A percentile compares a stretch with the other conserved stretches of the same genome.
phyloP scores from a whole-genome alignment of 2,797 vertebrate species.

The Lycodopsis pacificus region DNA sequence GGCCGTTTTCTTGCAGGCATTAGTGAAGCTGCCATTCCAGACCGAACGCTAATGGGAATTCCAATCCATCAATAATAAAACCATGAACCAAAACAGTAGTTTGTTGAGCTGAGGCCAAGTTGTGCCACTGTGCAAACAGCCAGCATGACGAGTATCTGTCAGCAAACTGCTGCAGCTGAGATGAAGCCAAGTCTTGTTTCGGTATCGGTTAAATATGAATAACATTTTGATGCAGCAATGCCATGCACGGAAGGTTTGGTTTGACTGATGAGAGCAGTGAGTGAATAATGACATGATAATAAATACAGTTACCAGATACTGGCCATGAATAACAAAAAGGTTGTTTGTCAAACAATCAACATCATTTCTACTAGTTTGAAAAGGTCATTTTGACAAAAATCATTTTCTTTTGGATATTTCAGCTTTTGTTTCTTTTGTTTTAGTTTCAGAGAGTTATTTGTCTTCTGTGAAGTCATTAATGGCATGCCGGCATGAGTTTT shows the following conservation, averaged over 20 bases:
- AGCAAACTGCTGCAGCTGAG: conserved; percentile 7
- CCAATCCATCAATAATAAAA: conserved; percentile 27
- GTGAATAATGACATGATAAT: background rate
- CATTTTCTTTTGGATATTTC: background rate
- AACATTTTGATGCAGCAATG: background rate
- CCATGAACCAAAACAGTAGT: conserved; percentile 18
- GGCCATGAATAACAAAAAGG: background rate
- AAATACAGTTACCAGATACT: background rate
- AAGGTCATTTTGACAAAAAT: background rate
- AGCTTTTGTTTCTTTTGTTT: background rate
- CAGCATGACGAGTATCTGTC: conserved; percentile 6
- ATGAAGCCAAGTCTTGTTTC: background rate
- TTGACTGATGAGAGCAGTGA: background rate
- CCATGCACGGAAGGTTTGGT: background rate
- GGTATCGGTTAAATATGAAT: conserved; percentile 1
- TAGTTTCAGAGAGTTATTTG: conserved; percentile 16
- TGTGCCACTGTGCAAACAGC: conserved; percentile 15
- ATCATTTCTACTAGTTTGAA: background rate
- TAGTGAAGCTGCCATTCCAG: conserved; percentile 11
- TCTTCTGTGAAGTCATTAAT: conserved; percentile 43
- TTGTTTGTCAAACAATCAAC: background rate
- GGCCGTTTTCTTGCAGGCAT: background rate
- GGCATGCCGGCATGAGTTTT: conserved; percentile 30
- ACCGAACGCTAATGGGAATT: conserved; percentile 27
- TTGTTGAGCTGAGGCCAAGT: conserved; percentile 22